Conservation (phyloP, 2,888 invertebrate genomes). For the Nomada ferruginata region DNA sequence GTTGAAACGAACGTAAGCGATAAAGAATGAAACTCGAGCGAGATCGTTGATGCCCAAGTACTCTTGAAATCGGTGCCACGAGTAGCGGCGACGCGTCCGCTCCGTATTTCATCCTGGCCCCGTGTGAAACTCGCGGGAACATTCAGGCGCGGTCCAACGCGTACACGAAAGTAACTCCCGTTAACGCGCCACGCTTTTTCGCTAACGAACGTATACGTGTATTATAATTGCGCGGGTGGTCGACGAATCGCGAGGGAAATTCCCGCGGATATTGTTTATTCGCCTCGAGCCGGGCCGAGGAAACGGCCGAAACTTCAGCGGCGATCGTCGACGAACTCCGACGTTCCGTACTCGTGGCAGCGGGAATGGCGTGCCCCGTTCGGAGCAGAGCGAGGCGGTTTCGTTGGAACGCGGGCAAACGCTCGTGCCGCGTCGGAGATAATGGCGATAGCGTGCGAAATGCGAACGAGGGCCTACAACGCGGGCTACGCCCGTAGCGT, state of each 20-base stretch:
- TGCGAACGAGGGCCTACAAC: conserved; percentile 44
- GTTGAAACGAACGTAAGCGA: conserved; percentile 15
- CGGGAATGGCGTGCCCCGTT: too few species aligned
- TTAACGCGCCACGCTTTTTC: not conserved
- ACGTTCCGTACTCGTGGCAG: too few species aligned
- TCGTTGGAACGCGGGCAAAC: conserved; percentile 49
- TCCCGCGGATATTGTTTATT: not conserved
- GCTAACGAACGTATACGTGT: not conserved
- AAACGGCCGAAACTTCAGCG: not conserved
- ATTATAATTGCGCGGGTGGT: not conserved
- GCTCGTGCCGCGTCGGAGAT: conserved; percentile 60
- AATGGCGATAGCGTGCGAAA: conserved; percentile 72
- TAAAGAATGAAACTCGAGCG: conserved; percentile 48
- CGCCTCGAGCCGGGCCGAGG: not conserved
- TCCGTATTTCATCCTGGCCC: not conserved
- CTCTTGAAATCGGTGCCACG: conserved; percentile 31
- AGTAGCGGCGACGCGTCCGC: conserved; percentile 10
- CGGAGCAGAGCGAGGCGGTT: conserved; percentile 11
- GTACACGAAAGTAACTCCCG: not conserved
- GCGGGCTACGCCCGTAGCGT: conserved; percentile 16
- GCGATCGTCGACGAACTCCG: not conserved
- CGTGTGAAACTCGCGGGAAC: not conserved
- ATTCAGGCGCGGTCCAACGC: not conserved
- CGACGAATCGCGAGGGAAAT: not conserved
- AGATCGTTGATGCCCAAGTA: conserved; percentile 43